Conservation (phyloP, 2,888 invertebrate genomes). For the Brachycybe producta region DNA sequence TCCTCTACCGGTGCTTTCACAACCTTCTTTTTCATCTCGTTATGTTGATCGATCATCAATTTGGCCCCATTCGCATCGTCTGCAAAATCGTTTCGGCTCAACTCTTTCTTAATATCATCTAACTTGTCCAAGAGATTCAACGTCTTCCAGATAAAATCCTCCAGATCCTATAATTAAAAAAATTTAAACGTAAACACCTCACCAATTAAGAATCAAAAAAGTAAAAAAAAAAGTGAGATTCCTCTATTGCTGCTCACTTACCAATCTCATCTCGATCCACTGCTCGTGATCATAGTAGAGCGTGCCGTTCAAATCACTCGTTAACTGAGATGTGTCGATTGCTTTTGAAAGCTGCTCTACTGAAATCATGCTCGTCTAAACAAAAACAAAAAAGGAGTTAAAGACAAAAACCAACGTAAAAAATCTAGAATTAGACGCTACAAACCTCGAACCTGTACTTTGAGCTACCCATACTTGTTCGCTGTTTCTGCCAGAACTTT, state of each 20-base stretch:
- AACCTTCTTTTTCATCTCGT: slow-evolving; percentile 85
- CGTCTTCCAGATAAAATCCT: slow-evolving; percentile 93
- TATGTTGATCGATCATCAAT: slow-evolving; percentile 81
- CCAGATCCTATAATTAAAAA: slow-evolving; percentile 50
- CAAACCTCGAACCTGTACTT: slow-evolving; percentile 97
- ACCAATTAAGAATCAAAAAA: background rate
- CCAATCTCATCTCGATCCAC: slow-evolving; percentile 88
- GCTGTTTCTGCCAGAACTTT: slow-evolving; percentile 99
- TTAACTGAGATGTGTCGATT: slow-evolving; percentile 83
- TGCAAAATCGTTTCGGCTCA: slow-evolving; percentile 84
- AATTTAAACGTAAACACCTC: too few relatives aligned
- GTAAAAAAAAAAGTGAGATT: too few relatives aligned
- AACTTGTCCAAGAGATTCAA: slow-evolving; percentile 81
- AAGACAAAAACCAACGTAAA: slow-evolving; percentile 17
- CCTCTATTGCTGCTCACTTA: slow-evolving; percentile 24
- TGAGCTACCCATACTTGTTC: slow-evolving; percentile 89
- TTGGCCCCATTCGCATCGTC: slow-evolving; percentile 87
- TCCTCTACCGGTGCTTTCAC: slow-evolving; percentile 88
- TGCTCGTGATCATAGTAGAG: slow-evolving; percentile 90
- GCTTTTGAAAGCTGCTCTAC: slow-evolving; percentile 86
- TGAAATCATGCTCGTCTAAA: slow-evolving; percentile 87
- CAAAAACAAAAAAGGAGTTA: background rate
- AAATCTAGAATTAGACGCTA: background rate
- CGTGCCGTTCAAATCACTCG: slow-evolving; percentile 84
- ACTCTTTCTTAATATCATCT: slow-evolving; percentile 83